These are phyloP conservation scores for Frankliniella intonsa DNA, from an alignment of 2,888 invertebrate genomes.

Conservation along the genomic window DNA sequence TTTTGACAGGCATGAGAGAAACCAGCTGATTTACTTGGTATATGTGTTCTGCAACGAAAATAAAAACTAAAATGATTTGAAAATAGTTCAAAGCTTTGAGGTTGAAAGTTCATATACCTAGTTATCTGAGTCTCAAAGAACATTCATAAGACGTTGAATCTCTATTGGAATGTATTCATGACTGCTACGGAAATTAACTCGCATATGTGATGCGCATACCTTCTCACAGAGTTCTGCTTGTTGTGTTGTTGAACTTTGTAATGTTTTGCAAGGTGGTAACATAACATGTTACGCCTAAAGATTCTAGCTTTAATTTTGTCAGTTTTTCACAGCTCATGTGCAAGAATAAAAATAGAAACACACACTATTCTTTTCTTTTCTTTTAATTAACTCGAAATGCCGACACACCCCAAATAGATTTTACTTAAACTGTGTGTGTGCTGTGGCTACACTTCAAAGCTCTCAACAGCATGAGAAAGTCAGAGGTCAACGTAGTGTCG, in stretches of 20 bases:
- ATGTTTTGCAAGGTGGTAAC: neutral
- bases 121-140: no score
- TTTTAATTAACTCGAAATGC: neutral
- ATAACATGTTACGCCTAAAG: neutral
- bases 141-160: slow-evolving; percentile 72
- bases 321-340: neutral
- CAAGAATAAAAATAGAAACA: neutral
- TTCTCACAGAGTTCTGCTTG: neutral
- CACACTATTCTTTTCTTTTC: neutral
- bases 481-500: no score
- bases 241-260: neutral
- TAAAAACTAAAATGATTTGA: no score
- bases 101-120: no score
- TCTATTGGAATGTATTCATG: slow-evolving; percentile 81
- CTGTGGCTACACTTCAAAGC: neutral
- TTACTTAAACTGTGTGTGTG: neutral
- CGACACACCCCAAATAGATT: neutral
- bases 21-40: no score
- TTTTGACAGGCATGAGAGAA: no score
- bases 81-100: no score
- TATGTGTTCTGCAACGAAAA: no score
- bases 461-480: neutral
- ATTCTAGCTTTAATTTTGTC: neutral
- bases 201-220: slow-evolving; percentile 42
- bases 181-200: slow-evolving; percentile 74